Evolutionary conservation across 2,888 invertebrate species (phyloP).

Genomic region (Ptychoptera contaminata): DNA sequence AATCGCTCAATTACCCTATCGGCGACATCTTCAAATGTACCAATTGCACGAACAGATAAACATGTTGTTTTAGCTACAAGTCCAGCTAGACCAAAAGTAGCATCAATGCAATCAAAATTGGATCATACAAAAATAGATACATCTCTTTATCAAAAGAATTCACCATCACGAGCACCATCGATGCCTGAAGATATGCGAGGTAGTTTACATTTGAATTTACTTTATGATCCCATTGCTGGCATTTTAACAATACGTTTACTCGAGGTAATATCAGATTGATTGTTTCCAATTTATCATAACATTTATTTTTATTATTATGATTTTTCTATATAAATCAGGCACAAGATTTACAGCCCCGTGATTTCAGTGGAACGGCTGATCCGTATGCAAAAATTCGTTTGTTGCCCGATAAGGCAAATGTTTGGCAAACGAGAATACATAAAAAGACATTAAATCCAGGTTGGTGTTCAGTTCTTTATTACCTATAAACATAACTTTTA

Average conservation of each 20-base stretch:
- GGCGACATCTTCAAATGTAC: slow-evolving; percentile 25
- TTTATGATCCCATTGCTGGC: slow-evolving; percentile 44
- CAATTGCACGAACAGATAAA: slow-evolving; percentile 35
- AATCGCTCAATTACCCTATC: slow-evolving; percentile 29
- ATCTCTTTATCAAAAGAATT: slow-evolving; percentile 35
- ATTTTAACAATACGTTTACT: slow-evolving; percentile 45
- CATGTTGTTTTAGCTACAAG: slow-evolving; percentile 37
- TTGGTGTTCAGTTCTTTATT: slow-evolving; percentile 15
- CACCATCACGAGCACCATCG: slow-evolving; percentile 18
- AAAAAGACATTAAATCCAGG: slow-evolving; percentile 47
- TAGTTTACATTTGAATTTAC: slow-evolving; percentile 42
- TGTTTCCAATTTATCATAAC: not conserved
- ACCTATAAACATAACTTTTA: not conserved
- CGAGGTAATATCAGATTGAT: slow-evolving; percentile 32
- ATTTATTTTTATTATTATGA: slow-evolving; percentile 1
- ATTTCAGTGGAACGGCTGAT: slow-evolving; percentile 44
- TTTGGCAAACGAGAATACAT: slow-evolving; percentile 46
- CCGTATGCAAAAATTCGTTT: slow-evolving; percentile 50
- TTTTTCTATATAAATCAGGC: slow-evolving; percentile 28
- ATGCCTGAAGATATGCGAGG: slow-evolving; percentile 38
- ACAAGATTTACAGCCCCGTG: slow-evolving; percentile 38
- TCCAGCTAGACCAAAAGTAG: slow-evolving; percentile 32
- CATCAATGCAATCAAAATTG: slow-evolving; percentile 46
- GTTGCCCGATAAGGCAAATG: slow-evolving; percentile 41
- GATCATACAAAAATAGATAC: slow-evolving; percentile 46